Base-by-base conservation (phyloP, 1,140 invertebrate genomes). In the Colletes latitarsis region DNA sequence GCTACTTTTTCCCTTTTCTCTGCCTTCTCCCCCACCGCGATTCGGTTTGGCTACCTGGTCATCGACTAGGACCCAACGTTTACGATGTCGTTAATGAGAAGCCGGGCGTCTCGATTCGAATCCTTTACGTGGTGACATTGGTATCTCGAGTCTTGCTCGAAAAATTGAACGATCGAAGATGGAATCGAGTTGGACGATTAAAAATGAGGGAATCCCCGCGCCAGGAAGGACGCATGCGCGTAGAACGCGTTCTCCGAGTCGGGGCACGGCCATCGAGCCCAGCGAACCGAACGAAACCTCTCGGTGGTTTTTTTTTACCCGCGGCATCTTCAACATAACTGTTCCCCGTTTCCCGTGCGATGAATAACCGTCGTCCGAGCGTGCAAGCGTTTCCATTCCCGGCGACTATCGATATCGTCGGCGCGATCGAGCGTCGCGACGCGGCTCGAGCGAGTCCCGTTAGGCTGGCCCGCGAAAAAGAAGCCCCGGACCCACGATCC, bases 1-100 rank as follows among this genome's bases (percentile, higher is more conserved):
- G 77, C 75, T 86, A 74, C 83, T 88, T 89, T 85, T 89, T 88
- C 84, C 83, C 80, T 85, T 90, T 85, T 58, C 43, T 19, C 17
- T 43, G 4, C 17, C 53, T 21, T 62, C n/a, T 6, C 15, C 64
- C 72, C 49, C 49, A 30, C 5, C 12, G 46, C 3, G 14, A 39
- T 52, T 53, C 58, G 43, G 64, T 69, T 53, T 69, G 53, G 41
- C 43, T 68, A 81, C 78, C 63, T 75, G 72, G 30, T 60, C 78
- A 52, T 66, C 78, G 53, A 52, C 62, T 15, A 60, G 19, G 64
- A 43, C 14, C 63, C 53, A 41, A 17, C 49, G 30, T 15, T 49
- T 6, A 30, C 41, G 19, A 46, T 10, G 4, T 55, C 4, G 58
- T 63, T 57, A 39, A 63, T 55, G 77, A 49, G 17, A 19, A 17